Evolutionary conservation across 2,888 invertebrate species (phyloP).

Genomic region (Linhomoeus sp.): DNA sequence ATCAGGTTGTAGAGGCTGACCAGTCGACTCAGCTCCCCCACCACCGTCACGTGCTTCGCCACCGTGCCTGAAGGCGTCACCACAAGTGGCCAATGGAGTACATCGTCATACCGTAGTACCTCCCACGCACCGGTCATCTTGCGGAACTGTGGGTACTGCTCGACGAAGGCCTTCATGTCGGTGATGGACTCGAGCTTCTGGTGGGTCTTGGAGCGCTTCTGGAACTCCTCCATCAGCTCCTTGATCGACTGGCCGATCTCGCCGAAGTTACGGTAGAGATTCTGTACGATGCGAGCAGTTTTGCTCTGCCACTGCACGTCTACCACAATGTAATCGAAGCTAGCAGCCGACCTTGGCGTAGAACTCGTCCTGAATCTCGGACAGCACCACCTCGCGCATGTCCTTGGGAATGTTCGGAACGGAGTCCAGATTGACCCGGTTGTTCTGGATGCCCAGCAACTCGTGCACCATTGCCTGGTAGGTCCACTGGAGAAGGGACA

Average conservation of each 20-base stretch:
- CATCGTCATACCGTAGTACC: not conserved
- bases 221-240: slow-evolving; percentile 88
- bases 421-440: slow-evolving; percentile 68
- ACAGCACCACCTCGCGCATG: slow-evolving; percentile 71
- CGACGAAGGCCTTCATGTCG: slow-evolving; percentile 80
- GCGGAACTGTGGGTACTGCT: slow-evolving; percentile 91
- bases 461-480: slow-evolving; percentile 99
- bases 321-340: too few relatives aligned
- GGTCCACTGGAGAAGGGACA: slow-evolving; percentile 64
- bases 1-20: slow-evolving; percentile 57
- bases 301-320: not conserved
- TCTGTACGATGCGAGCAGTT: slow-evolving; percentile 37
- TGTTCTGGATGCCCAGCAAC: slow-evolving; percentile 69
- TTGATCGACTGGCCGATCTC: slow-evolving; percentile 95
- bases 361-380: slow-evolving; percentile 88
- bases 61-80: slow-evolving; percentile 43
- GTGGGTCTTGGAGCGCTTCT: slow-evolving; percentile 72
- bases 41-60: slow-evolving; percentile 86
- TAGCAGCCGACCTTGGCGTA: slow-evolving; percentile 69
- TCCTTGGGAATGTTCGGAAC: slow-evolving; percentile 68
- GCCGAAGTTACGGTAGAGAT: slow-evolving; percentile 85
- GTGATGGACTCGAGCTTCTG: slow-evolving; percentile 91
- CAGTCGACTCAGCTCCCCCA: slow-evolving; percentile 72
- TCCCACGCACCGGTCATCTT: slow-evolving; percentile 33
- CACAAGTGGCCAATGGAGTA: not conserved